Conservation (phyloP, 2,888 invertebrate species). For the Drosophila recens region DNA sequence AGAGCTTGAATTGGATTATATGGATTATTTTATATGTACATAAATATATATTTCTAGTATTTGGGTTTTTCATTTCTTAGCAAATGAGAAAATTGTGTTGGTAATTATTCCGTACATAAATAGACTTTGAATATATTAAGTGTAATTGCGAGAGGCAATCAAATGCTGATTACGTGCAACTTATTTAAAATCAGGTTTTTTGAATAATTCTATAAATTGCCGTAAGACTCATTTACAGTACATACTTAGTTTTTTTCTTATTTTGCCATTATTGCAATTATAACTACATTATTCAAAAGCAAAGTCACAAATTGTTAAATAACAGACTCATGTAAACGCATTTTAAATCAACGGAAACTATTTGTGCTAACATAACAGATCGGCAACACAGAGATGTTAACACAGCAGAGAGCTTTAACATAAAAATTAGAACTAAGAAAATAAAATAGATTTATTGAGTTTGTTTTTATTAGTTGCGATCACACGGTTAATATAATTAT, state of each 20-base stretch:
- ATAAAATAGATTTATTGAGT: neutral
- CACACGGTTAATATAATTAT: neutral
- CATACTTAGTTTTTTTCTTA: neutral
- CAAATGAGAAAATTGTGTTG: conserved; percentile 25
- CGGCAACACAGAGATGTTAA: neutral
- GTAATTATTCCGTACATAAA: conserved; percentile 21
- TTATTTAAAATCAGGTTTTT: conserved; percentile 19
- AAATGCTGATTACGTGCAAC: conserved; percentile 11
- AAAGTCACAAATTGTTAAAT: neutral
- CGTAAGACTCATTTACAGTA: neutral
- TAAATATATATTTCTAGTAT: neutral
- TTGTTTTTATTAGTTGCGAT: neutral
- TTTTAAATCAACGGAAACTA: neutral
- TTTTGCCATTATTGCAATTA: neutral
- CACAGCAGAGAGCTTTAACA: neutral
- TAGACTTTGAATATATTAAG: conserved; percentile 21
- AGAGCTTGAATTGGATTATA: conserved; percentile 19
- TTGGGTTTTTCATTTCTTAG: neutral
- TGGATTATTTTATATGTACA: neutral
- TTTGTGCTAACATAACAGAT: neutral
- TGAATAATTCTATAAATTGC: conserved; percentile 1
- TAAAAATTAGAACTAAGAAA: neutral
- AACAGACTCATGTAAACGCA: neutral
- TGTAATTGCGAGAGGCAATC: conserved; percentile 20
- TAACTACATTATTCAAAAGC: neutral